phyloP scores from a whole-genome alignment of 2,888 invertebrate species.

The Eurytoma adleriae region DNA sequence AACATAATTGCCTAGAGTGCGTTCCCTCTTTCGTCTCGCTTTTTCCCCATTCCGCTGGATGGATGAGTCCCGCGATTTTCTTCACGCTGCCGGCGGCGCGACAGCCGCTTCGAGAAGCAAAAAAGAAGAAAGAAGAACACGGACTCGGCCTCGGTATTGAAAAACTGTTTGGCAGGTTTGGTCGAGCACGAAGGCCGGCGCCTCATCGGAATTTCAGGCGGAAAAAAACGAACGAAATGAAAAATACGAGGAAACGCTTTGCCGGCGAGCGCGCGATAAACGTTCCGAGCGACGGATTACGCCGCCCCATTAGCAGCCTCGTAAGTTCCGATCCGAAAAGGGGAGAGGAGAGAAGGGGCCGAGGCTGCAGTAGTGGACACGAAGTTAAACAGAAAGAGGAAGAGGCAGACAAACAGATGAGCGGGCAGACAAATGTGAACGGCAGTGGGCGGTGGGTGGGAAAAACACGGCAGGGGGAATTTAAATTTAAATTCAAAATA shows the following conservation, averaged over 20 bases:
- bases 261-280: slow-evolving; percentile 10
- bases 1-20: not conserved
- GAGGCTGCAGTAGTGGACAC: not conserved
- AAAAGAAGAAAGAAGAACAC: slow-evolving; percentile 1
- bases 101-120: not conserved
- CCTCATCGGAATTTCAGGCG: slow-evolving; percentile 34
- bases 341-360: too few relatives aligned
- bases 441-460: too few relatives aligned
- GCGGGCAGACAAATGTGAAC: not conserved
- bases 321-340: slow-evolving; percentile 14
- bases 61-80: not conserved
- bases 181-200: not conserved
- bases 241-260: slow-evolving; percentile 11
- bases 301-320: slow-evolving; percentile 6
- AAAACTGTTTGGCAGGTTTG: slow-evolving; percentile 43
- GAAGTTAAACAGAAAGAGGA: not conserved
- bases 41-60: not conserved
- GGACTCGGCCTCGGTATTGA: slow-evolving; percentile 30
- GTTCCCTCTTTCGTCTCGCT: not conserved
- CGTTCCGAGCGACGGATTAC: slow-evolving; percentile 16
- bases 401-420: not conserved
- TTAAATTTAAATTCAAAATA: slow-evolving; percentile 39
- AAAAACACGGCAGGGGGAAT: not conserved
- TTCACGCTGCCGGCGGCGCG: not conserved
- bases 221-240: not conserved